A percentile compares a stretch with the other conserved stretches of the same genome.
phyloP scores from a whole-genome alignment of 2,888 invertebrate species.

The Terebella lapidaria region DNA sequence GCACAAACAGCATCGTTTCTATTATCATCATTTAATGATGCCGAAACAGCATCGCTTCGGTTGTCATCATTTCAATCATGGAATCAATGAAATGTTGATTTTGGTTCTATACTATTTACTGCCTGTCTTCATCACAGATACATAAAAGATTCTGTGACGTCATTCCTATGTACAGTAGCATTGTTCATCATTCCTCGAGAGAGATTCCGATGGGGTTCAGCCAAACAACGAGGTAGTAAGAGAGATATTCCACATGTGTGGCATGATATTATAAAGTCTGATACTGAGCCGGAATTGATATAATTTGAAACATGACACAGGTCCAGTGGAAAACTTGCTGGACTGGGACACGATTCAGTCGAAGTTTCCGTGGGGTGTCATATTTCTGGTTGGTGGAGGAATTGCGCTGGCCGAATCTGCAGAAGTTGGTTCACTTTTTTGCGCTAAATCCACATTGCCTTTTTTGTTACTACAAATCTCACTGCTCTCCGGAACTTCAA shows the following conservation, averaged over 20 bases:
- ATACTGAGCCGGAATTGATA: too few species aligned
- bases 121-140: conserved; percentile 25
- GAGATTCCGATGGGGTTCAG: neutral
- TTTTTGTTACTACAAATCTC: too few species aligned
- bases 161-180: conserved; percentile 73
- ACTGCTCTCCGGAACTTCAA: too few species aligned
- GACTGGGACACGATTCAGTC: neutral
- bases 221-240: neutral
- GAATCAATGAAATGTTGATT: neutral
- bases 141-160: conserved; percentile 56
- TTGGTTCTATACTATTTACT: neutral
- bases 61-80: too few species aligned
- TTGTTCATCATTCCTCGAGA: conserved; percentile 75
- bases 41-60: too few species aligned
- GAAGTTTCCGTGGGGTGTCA: neutral
- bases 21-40: too few species aligned
- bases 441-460: neutral
- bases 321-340: neutral
- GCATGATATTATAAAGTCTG: too few species aligned
- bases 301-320: conserved; percentile 30
- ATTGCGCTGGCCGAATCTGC: neutral
- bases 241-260: too few species aligned
- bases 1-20: too few species aligned
- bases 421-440: neutral
- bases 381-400: neutral